Base-by-base conservation (phyloP, 35 echinoderm and acorn worm genomes). In the Chiridota heheva region DNA sequence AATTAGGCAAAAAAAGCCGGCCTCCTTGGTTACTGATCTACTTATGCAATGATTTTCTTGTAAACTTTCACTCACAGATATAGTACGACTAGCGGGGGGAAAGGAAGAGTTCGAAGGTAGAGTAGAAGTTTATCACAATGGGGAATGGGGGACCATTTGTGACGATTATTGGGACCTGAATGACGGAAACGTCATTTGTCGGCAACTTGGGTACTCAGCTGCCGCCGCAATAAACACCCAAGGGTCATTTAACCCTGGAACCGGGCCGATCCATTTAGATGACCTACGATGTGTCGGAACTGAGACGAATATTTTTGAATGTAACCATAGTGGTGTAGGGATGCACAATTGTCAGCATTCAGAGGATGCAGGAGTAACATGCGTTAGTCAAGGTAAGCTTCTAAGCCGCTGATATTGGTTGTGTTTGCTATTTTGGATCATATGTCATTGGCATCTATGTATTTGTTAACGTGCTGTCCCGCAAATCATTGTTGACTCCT, bases 341-440 rank as follows among this genome's bases (percentile, higher is more conserved):
- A 42, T 35, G 6, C 32, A 61, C 20, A 62, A 79, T 42, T 62
- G 89, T 42, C 46, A 60, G 10, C 89, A 92, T 48, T 5, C 31
- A 4, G 89, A 92, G 66, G 89, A 92, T 72, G 83, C 84, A 16
- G 83, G 83, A 15, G 83, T 92, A 4, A 79, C 72, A 2, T 92
- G 89, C 60, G 55, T 27, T 7, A 34, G 41, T 25, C 67, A 49
- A 43, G 86, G 86, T 88, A 44, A 63, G 71, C 24, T 18, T 56
- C 49, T 56, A 18, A 56, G 16, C 49, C 24, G 49, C 24, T 56
- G 49, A 56, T 56, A 18, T 18, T 18, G 49, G 24, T 18, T 24
- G 16, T 16, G 16, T 56, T 56, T 24, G 24, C 16, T 18, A 16
- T 56, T 18, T 56, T 24, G 49, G 24, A 56, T 56, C 1, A 16